Evolutionary conservation across 1,140 invertebrate genomes (phyloP), one percentile per base, ranked within the genome.

Genomic region (Hycleus phaleratus): DNA sequence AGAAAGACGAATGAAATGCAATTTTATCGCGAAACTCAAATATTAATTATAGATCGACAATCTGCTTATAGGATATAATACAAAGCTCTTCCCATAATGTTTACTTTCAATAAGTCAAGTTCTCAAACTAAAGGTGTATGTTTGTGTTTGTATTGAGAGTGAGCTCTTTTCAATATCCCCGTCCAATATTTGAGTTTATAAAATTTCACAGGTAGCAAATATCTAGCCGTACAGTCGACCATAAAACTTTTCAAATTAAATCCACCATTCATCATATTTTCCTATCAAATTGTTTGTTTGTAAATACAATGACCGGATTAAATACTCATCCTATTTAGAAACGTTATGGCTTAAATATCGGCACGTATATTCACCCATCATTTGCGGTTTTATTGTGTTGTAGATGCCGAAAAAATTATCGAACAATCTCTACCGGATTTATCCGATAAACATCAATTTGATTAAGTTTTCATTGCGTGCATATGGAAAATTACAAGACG

Each of bases 291-390:
- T 32, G 32, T 32, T 2, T 32, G 32, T 32, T 32, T 32, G 32
- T 32, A 32, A 32, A 32, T 32, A 66, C 65, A 66, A 66, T 62
- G 65, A 66, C 57, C 54, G 65, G 62, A 66, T 66, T 66, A 66
- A 64, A 59, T 53, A 59, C 62, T 64, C 65, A 66, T 66, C 65
- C 65, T 52, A 66, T 66, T 64, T 54, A 64, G 60, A 57, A 48
- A 60, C 48, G 58, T 46, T 64, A 59, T 46, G 32, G 58, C 50
- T 38, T 60, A 59, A 49, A 32, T 7, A 32, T 32, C 7, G 32
- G 32, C 32, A 32, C 32, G 32, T 32, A 32, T 32, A 44, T 32
- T 57, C 56, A 56, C 56, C 55, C 32, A 32, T 63, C 58, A 58
- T 63, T 66, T 50, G 52, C 38, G 53, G 52, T 57, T 52, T 42